These are phyloP conservation scores for Scaptodrosophila lebanonensis DNA, from an alignment of 1,140 invertebrate species.

Conservation along the genomic window DNA sequence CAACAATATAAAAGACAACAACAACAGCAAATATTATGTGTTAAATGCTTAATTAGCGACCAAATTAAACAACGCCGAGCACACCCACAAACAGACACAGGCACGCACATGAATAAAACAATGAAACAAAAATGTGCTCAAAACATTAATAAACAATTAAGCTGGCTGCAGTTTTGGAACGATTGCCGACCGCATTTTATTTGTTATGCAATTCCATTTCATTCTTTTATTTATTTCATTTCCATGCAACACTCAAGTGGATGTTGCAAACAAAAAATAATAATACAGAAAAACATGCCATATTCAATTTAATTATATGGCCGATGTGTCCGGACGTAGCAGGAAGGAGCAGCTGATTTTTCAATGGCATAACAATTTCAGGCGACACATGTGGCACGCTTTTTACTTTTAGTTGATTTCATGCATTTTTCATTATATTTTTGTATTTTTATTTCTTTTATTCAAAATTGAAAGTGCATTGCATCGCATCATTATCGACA, in stretches of 20 bases:
- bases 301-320: conserved; percentile 60
- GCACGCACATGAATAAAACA: conserved; percentile 17
- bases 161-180: conserved; percentile 15
- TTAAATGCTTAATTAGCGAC: conserved; percentile 63
- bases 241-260: conserved; percentile 14
- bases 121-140: conserved; percentile 18
- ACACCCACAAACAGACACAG: conserved; percentile 21
- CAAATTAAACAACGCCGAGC: conserved; percentile 49
- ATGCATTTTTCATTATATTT: conserved; percentile 57
- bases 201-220: conserved; percentile 55
- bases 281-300: conserved; percentile 48
- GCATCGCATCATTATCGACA: background rate
- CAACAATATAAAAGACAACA: conserved; percentile 42
- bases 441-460: conserved; percentile 41
- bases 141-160: conserved; percentile 59
- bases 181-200: conserved; percentile 51
- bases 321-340: conserved; percentile 20
- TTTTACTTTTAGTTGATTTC: conserved; percentile 6
- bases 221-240: conserved; percentile 40
- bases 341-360: conserved; percentile 16
- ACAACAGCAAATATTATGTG: conserved; percentile 29
- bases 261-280: conserved; percentile 7
- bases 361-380: conserved; percentile 43
- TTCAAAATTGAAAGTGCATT: conserved; percentile 46
- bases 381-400: background rate